Evolutionary conservation across 1,140 invertebrate species (phyloP), one percentile per base, ranked within the genome.

Genomic region (Drosophila sproati): DNA sequence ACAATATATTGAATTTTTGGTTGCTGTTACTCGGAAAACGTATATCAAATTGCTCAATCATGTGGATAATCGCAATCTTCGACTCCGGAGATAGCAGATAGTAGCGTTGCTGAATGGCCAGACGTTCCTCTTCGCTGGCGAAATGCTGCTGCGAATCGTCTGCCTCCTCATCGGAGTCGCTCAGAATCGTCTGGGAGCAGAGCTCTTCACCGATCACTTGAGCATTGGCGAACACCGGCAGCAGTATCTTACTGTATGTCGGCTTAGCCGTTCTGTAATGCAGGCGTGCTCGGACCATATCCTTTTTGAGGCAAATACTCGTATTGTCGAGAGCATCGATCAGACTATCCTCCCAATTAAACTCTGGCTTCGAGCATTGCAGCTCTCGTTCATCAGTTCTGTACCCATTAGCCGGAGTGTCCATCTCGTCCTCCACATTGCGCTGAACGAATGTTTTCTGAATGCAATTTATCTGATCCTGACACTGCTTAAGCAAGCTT

Each of bases 41-140:
- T 8, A 28, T 32, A 10, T 68, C 66, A 35, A 28, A 3, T 12
- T 59, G 66, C 45, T 68, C 66, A 7, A 60, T 51, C 0, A 68
- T 12, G 5, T 68, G 66, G 55, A 68, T 68, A 10, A 68, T 34
- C 5, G 50, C 66, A 6, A 5, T 32, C 55, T 32, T 68, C n/a
- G 66, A 29, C 3, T 41, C 55, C 3, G 55, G 28, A 0, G 29
- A 7, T 34, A 68, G 12, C 3, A 28, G 6, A 5, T 37, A n/a
- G 8, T 60, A 68, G 7, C 60, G 45, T 5, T 41, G 7, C 12
- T 57, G 66, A 32, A 68, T 50, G 12, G n/a, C 12, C 6, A 12
- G 5, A 51, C 66, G 54, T 5, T 60, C 55, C 5, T 51, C 10
- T 4, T 28, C 7, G 29, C 35, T 43, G 12, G 50, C 43, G 2